A percentile compares a stretch with the other conserved stretches of the same genome.
Conservation (phyloP, 2,797 vertebrate genomes). For the Toxotes lorentzi region DNA sequence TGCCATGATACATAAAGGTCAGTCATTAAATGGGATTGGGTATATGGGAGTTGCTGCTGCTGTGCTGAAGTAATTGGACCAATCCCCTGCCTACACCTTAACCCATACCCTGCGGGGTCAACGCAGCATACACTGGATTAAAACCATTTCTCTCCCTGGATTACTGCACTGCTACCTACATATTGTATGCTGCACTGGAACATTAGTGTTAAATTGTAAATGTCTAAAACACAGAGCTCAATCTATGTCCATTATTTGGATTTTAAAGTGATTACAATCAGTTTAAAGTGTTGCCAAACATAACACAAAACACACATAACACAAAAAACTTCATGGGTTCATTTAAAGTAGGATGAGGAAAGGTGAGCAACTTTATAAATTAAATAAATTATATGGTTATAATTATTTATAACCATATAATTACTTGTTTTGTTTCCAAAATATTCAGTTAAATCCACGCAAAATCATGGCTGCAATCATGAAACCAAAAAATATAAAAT, state of each 20-base stretch:
- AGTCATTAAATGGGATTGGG: conserved; percentile 22
- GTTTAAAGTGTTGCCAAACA: neutral
- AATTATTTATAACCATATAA: neutral
- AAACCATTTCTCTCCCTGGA: neutral
- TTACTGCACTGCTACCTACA: neutral
- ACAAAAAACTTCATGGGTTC: conserved; percentile 10
- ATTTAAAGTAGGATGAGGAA: conserved; percentile 9
- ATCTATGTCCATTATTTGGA: neutral
- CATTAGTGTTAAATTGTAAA: neutral
- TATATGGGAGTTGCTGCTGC: conserved; percentile 5
- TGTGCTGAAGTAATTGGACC: conserved; percentile 27
- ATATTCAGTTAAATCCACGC: no score
- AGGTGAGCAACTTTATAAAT: no score
- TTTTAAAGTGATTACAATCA: neutral
- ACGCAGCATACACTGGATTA: neutral
- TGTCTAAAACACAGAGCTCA: neutral
- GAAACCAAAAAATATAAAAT: no score
- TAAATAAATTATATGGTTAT: no score
- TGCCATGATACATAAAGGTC: neutral
- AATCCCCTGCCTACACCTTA: conserved; percentile 11
- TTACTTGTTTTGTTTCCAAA: neutral
- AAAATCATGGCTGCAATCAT: no score
- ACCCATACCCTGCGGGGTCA: conserved; percentile 1
- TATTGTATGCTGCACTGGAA: neutral
- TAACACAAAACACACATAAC: neutral